Conservation (phyloP, 2,113 vertebrate genomes). For the Pleuronectes platessa region DNA sequence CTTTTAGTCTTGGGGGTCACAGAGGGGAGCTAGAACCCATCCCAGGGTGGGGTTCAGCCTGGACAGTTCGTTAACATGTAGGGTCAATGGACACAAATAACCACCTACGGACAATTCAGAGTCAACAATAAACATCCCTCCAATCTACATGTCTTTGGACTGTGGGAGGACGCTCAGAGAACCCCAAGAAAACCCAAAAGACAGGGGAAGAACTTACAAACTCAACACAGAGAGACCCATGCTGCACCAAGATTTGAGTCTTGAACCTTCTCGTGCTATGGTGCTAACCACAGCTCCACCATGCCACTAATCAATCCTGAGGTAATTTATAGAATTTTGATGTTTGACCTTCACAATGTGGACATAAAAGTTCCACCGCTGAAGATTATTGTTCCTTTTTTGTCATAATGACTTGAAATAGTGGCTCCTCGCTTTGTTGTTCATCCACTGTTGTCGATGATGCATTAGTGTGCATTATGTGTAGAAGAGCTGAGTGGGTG, state of each 20-base stretch:
- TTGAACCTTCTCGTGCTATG: neutral
- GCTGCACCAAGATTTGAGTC: neutral
- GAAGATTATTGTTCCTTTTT: neutral
- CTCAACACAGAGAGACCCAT: no score
- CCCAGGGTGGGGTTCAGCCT: no score
- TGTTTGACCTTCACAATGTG: neutral
- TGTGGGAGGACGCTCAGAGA: no score
- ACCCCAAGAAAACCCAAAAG: no score
- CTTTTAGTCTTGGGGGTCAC: no score
- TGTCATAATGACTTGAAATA: neutral
- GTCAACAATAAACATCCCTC: neutral
- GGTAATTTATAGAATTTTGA: neutral
- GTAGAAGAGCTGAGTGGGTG: conserved; percentile 36
- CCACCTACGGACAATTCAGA: neutral
- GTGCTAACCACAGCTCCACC: no score
- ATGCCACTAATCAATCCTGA: neutral
- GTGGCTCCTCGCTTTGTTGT: neutral
- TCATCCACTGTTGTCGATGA: neutral
- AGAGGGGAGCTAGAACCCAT: no score
- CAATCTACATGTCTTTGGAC: neutral
- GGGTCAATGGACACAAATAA: no score
- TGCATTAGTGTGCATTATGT: neutral
- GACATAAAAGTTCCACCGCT: neutral
- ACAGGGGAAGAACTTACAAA: no score
- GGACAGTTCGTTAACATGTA: no score